phyloP scores from a whole-genome alignment of 1,140 invertebrate species.

The Drosophila novamexicana region DNA sequence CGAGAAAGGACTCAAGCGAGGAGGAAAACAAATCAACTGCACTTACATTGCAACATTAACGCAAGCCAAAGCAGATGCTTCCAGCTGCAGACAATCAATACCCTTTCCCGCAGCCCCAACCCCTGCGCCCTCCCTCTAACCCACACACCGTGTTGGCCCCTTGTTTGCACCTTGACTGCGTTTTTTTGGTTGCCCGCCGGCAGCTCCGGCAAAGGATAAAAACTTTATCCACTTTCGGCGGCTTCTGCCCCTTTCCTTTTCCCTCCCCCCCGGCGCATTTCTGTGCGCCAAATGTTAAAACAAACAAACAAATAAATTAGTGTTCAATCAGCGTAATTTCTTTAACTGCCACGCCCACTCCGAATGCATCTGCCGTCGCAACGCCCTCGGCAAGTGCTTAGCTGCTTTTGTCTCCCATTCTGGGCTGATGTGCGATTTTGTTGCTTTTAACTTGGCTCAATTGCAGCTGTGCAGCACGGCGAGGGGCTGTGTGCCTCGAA shows the following conservation, averaged over 20 bases:
- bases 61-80: constrained; percentile 25
- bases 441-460: constrained; percentile 46
- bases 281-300: constrained; percentile 71
- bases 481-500: not conserved
- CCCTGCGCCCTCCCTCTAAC: not conserved
- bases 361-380: not conserved
- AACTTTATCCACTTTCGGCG: constrained; percentile 49
- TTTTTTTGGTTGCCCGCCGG: constrained; percentile 22
- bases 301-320: constrained; percentile 83
- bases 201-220: constrained; percentile 14
- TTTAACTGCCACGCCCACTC: constrained; percentile 48
- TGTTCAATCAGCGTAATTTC: constrained; percentile 82
- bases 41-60: constrained; percentile 37
- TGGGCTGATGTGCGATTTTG: constrained; percentile 53
- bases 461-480: constrained; percentile 54
- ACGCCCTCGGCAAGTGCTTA: constrained; percentile 8
- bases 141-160: not conserved
- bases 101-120: not conserved
- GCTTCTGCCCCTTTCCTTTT: not conserved
- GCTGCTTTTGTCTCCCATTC: constrained; percentile 39
- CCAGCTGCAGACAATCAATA: constrained; percentile 45
- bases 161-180: constrained; percentile 32
- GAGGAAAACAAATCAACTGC: constrained; percentile 33
- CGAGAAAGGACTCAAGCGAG: constrained; percentile 51
- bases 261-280: not conserved